Evolutionary conservation across 2,113 vertebrate genomes (phyloP).

Genomic region (Odontesthes bonariensis): DNA sequence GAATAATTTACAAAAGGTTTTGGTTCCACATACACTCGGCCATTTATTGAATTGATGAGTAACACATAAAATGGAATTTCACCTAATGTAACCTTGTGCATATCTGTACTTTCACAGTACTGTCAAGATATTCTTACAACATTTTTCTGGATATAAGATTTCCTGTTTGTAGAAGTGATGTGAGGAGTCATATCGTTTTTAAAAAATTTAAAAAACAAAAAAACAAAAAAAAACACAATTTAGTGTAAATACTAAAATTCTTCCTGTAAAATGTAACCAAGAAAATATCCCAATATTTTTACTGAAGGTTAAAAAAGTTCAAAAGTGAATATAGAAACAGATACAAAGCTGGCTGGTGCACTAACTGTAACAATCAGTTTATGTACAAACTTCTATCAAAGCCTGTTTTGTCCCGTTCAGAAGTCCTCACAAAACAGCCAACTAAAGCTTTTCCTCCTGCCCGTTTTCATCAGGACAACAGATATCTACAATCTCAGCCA

Average conservation of each 20-base stretch:
- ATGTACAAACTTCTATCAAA: not conserved
- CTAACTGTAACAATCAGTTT: not conserved
- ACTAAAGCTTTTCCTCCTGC: slow-evolving; percentile 32
- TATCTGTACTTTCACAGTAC: not conserved
- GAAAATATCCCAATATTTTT: not conserved
- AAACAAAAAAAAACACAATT: too few relatives aligned
- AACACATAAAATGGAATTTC: slow-evolving; percentile 1
- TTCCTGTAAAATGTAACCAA: too few relatives aligned
- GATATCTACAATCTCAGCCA: slow-evolving; percentile 51
- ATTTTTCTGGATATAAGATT: not conserved
- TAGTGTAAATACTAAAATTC: too few relatives aligned
- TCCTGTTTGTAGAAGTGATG: slow-evolving; percentile 23
- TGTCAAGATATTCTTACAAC: not conserved
- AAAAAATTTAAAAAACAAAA: too few relatives aligned
- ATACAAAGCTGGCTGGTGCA: not conserved
- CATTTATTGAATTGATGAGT: not conserved
- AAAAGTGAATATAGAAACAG: not conserved
- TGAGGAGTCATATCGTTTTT: slow-evolving; percentile 12
- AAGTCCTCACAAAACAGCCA: not conserved
- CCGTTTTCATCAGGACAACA: slow-evolving; percentile 67
- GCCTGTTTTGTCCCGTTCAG: not conserved
- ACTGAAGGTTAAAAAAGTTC: not conserved
- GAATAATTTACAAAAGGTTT: not conserved
- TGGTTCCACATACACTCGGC: too few relatives aligned
- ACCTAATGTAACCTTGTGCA: not conserved